phyloP scores from a whole-genome alignment of 2,888 invertebrate genomes.

The Drosophila anomelani region DNA sequence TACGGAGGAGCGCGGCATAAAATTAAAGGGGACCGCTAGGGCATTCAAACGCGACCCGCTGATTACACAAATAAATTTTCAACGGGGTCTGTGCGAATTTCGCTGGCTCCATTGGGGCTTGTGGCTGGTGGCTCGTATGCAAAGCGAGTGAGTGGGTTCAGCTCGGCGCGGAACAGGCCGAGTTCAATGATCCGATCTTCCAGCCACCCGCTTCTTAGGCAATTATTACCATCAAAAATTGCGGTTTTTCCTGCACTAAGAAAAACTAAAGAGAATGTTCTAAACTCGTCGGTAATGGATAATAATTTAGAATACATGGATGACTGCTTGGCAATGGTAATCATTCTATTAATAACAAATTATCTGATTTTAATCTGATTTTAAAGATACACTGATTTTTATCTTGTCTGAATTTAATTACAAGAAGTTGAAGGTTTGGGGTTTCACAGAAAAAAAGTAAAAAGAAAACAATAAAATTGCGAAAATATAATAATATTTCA shows the following conservation, averaged over 20 bases:
- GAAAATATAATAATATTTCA: not conserved
- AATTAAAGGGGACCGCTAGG: conserved; percentile 41
- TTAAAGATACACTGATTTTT: not conserved
- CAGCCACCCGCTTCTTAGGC: conserved; percentile 51
- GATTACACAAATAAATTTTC: conserved; percentile 64
- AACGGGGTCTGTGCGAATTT: conserved; percentile 64
- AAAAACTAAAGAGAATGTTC: not conserved
- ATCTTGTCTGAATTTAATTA: not conserved
- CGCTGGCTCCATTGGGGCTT: conserved; percentile 23
- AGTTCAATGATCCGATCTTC: conserved; percentile 72
- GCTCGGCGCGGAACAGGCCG: conserved; percentile 14
- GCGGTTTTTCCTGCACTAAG: conserved; percentile 16
- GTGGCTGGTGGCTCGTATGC: conserved; percentile 51
- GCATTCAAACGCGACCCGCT: conserved; percentile 36
- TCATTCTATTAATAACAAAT: not conserved
- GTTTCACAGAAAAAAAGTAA: not conserved
- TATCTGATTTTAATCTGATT: too few species aligned
- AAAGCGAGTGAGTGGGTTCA: conserved; percentile 59
- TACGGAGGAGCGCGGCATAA: conserved; percentile 54
- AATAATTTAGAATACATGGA: not conserved
- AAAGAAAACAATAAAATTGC: not conserved
- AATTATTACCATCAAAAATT: conserved; percentile 30
- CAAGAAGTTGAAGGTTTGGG: not conserved
- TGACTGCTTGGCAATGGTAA: too few species aligned
- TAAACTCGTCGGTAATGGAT: too few species aligned